Percentiles rank a stretch among this genome's conserved stretches.
phyloP scores from a whole-genome alignment of 2,888 invertebrate species.

The Thecocarcelia acutangulata region DNA sequence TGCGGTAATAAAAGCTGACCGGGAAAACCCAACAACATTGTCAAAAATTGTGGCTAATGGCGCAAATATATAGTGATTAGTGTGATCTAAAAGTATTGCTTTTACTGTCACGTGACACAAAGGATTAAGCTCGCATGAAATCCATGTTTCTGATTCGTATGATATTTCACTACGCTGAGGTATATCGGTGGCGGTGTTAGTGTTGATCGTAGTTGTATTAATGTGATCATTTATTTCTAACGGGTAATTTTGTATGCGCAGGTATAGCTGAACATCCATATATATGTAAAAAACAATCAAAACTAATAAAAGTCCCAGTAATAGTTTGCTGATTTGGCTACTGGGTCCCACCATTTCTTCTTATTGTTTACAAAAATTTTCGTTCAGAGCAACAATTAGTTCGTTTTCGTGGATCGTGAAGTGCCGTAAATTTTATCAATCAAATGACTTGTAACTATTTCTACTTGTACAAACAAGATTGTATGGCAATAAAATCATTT shows the following conservation, averaged over 20 bases:
- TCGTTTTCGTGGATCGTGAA: neutral
- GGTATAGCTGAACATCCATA: constrained; percentile 88
- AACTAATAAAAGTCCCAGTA: constrained; percentile 84
- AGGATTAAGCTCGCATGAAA: constrained; percentile 88
- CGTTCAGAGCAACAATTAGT: neutral
- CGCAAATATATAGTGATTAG: constrained; percentile 91
- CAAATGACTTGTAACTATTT: neutral
- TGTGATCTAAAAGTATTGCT: constrained; percentile 90
- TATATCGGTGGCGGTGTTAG: constrained; percentile 65
- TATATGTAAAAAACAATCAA: constrained; percentile 85
- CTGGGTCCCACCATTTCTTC: constrained; percentile 86
- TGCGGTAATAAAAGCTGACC: constrained; percentile 86
- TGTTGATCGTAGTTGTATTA: constrained; percentile 70
- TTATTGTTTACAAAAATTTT: constrained; percentile 71
- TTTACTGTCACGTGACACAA: constrained; percentile 92
- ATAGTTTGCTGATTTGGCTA: constrained; percentile 87
- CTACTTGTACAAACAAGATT: constrained; percentile 18
- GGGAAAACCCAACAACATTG: constrained; percentile 85
- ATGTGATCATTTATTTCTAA: constrained; percentile 83
- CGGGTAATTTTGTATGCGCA: constrained; percentile 87
- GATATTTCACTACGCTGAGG: constrained; percentile 69
- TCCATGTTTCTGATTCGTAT: constrained; percentile 80
- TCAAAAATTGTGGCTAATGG: constrained; percentile 90
- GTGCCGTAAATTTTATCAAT: neutral
- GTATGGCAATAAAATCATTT: constrained; percentile 42